These are phyloP conservation scores for Drosophila suzukii DNA, from an alignment of 1,140 invertebrate species.

Conservation along the genomic window DNA sequence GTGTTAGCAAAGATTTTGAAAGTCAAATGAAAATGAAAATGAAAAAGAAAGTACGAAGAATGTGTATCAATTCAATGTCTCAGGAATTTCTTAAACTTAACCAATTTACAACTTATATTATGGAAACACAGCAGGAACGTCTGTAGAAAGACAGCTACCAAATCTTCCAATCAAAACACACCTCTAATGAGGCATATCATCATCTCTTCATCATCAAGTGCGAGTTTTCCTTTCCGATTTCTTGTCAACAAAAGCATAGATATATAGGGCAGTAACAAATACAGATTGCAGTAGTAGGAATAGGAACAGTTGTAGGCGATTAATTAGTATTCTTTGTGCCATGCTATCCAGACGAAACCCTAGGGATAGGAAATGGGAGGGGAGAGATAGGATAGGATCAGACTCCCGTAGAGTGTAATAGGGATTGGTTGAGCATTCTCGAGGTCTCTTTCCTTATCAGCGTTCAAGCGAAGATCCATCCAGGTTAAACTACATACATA, in stretches of 20 bases:
- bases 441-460: slow-evolving; percentile 22
- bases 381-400: neutral
- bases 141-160: neutral
- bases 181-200: slow-evolving; percentile 31
- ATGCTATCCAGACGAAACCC: slow-evolving; percentile 25
- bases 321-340: slow-evolving; percentile 63
- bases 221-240: slow-evolving; percentile 30
- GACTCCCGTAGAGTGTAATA: neutral
- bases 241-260: slow-evolving; percentile 11
- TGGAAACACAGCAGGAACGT: slow-evolving; percentile 15
- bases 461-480: slow-evolving; percentile 58
- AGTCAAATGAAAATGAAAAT: neutral
- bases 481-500: slow-evolving; percentile 15
- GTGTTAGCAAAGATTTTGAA: slow-evolving; percentile 10
- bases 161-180: slow-evolving; percentile 15
- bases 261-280: slow-evolving; percentile 8
- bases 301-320: slow-evolving; percentile 26
- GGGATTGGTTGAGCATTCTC: neutral
- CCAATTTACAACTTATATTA: slow-evolving; percentile 30
- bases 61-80: slow-evolving; percentile 75
- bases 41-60: slow-evolving; percentile 15
- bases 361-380: neutral
- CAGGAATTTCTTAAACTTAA: slow-evolving; percentile 77
- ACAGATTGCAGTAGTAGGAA: slow-evolving; percentile 15
- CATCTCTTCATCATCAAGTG: slow-evolving; percentile 25